Evolutionary conservation across 2,888 invertebrate species (phyloP).

Genomic region (Drosophila maculinotata): DNA sequence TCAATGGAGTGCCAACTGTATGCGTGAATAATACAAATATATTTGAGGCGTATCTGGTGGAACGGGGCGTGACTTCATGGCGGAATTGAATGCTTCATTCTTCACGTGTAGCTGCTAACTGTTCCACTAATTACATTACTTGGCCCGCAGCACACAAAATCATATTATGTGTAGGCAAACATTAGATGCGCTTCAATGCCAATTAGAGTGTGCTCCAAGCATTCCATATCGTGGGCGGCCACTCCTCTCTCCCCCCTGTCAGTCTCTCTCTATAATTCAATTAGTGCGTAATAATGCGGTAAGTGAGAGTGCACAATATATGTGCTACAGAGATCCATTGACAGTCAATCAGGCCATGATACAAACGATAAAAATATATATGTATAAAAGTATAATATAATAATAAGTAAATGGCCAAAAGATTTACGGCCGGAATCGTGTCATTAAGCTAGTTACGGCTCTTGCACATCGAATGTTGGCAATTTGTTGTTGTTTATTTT

Average conservation of each 20-base stretch:
- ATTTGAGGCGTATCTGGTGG: constrained; percentile 33
- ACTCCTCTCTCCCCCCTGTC: background rate
- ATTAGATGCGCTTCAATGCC: constrained; percentile 74
- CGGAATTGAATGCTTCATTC: constrained; percentile 30
- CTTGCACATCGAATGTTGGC: constrained; percentile 33
- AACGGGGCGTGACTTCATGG: constrained; percentile 43
- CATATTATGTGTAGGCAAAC: constrained; percentile 57
- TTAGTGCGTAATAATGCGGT: constrained; percentile 50
- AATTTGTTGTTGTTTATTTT: constrained; percentile 6
- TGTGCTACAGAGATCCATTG: constrained; percentile 23
- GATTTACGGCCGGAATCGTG: constrained; percentile 13
- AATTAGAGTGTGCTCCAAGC: constrained; percentile 57
- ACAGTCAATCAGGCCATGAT: constrained; percentile 59
- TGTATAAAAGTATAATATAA: constrained; percentile 22
- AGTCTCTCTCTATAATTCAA: constrained; percentile 41
- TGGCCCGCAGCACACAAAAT: constrained; percentile 59
- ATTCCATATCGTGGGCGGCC: constrained; percentile 47
- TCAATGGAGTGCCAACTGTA: constrained; percentile 12
- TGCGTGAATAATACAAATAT: constrained; percentile 13
- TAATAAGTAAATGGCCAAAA: constrained; percentile 5
- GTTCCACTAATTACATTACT: constrained; percentile 61
- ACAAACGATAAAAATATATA: constrained; percentile 10
- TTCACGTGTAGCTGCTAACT: constrained; percentile 39
- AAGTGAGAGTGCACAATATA: constrained; percentile 42
- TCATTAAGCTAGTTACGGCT: constrained; percentile 20